A percentile compares a stretch with the other conserved stretches of the same genome.
Evolutionary conservation across 2,888 invertebrate genomes (phyloP).

Genomic region (Steinernema hermaphroditum): DNA sequence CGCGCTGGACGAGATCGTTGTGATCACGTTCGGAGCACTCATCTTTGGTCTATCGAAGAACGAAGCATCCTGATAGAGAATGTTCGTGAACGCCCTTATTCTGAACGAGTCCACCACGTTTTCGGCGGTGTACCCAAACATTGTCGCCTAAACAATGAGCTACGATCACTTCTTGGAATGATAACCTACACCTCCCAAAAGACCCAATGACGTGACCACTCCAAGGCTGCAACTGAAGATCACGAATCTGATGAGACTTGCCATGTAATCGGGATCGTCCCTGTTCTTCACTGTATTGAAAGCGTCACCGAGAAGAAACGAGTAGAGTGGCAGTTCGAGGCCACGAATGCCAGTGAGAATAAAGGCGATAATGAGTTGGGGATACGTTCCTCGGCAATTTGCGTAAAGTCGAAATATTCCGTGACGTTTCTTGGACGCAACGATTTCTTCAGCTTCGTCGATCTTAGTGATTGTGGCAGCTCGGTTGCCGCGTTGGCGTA

Average conservation of each 20-base stretch:
- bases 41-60: conserved; percentile 16
- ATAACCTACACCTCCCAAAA: conserved; percentile 36
- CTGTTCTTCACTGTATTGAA: conserved; percentile 32
- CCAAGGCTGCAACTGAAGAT: conserved; percentile 19
- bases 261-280: conserved; percentile 14
- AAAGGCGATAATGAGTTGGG: background rate
- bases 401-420: background rate
- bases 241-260: conserved; percentile 21
- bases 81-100: background rate
- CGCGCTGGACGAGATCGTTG: background rate
- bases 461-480: background rate
- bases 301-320: background rate
- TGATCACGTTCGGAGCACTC: conserved; percentile 15
- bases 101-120: background rate
- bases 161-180: background rate
- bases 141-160: conserved; percentile 22
- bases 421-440: background rate
- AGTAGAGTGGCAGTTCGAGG: conserved; percentile 11
- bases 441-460: background rate
- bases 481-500: background rate
- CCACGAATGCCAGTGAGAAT: background rate
- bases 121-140: conserved; percentile 32
- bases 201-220: conserved; percentile 28
- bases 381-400: background rate
- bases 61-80: background rate